Base-by-base conservation (phyloP, 92 coral and sea anemone species). In the Metridium senile region DNA sequence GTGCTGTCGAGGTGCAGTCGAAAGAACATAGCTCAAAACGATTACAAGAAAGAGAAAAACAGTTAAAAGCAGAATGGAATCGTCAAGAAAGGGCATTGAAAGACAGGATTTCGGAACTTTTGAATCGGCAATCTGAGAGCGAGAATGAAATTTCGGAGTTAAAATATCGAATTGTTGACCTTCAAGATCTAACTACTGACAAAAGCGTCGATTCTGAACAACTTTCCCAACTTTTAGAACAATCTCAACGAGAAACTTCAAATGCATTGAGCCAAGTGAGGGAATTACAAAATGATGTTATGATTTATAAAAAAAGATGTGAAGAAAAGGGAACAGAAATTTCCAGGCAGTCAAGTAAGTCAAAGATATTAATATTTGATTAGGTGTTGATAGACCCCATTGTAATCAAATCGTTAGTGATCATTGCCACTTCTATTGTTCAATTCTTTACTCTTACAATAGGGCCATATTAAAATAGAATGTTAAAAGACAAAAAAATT, bases 1-100 rank as follows among this genome's bases (percentile, higher is more conserved):
- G 88, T 26, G 87, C 84, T 11, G 67, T 85, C 22, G 93, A 93
- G 49, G 81, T 72, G 21, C 84, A 66, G 30, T 80, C 86, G 10
- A 87, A 79, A 45, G 97, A 90, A 45, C 66, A 74, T 0, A 80
- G 79, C 26, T 62, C 84, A 0, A 92, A 85, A 79, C 72, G 79
- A 56, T 82, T 83, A 81, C 91, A 95, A 70, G 85, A 85, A 61
- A 80, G 80, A n/a, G 97, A 95, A 78, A 82, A 33, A 68, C 86
- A 74, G 26, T 74, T 95, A 22, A 82, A 71, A 66, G 69, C 76
- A 18, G 92, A 86, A 33, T 95, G 94, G 94, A 81, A 70, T 51
- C 86, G 95, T 25, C 99, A 95, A 61, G 99, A 95, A 71, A 78
- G 94, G 82, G 82, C 89, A 54, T 85, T 92, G 39, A 95, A 95